These are phyloP conservation scores for Mythimna impura DNA, from an alignment of 2,888 invertebrate species.

Conservation along the genomic window DNA sequence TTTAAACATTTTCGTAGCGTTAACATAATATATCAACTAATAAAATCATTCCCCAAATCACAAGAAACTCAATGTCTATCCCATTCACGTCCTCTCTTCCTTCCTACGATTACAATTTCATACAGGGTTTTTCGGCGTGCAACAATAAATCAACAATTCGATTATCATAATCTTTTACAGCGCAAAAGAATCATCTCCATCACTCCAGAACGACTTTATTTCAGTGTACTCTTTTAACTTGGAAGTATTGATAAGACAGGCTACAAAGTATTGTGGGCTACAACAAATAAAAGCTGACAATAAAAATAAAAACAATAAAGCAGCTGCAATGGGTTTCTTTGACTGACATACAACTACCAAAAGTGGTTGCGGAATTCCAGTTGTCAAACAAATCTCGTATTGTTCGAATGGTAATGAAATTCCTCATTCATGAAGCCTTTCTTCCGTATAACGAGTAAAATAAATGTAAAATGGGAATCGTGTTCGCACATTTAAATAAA, in stretches of 20 bases:
- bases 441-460: background rate
- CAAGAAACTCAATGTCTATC: conserved; percentile 4
- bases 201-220: conserved; percentile 58
- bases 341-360: background rate
- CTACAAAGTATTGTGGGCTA: background rate
- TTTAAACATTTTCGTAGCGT: too few relatives aligned
- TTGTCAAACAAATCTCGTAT: background rate
- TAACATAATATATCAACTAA: background rate
- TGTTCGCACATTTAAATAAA: background rate
- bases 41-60: background rate
- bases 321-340: background rate
- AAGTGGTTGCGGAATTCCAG: background rate
- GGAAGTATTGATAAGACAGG: conserved; percentile 40
- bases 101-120: conserved; percentile 28
- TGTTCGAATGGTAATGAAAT: background rate
- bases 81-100: conserved; percentile 2
- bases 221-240: conserved; percentile 34
- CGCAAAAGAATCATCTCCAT: conserved; percentile 62
- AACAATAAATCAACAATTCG: conserved; percentile 67
- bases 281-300: too few relatives aligned
- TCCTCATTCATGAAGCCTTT: background rate
- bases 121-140: conserved; percentile 25
- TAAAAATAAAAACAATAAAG: background rate
- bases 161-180: conserved; percentile 68
- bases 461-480: background rate